These are phyloP conservation scores for Symphodus melops DNA, from an alignment of 2,113 vertebrate species.

Conservation along the genomic window DNA sequence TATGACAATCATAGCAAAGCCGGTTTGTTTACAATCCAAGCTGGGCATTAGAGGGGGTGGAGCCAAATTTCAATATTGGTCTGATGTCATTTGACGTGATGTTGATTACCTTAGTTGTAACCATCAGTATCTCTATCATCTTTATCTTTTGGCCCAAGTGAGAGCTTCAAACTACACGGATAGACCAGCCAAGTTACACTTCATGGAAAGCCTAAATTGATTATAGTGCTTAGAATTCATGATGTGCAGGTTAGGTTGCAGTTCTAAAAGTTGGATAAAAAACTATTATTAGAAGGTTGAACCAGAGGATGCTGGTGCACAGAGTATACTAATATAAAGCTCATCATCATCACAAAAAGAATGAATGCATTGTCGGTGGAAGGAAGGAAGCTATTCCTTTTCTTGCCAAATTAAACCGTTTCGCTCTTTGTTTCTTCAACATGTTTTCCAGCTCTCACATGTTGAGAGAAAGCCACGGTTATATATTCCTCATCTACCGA, in stretches of 20 bases:
- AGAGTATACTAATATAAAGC: no score
- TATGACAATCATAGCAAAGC: conserved; percentile 11
- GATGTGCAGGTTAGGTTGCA: conserved; percentile 17
- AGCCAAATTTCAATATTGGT: neutral
- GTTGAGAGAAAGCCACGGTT: no score
- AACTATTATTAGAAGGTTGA: conserved; percentile 10
- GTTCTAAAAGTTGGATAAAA: conserved; percentile 26
- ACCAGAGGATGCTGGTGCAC: neutral
- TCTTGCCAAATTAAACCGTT: no score
- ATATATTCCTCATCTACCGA: no score
- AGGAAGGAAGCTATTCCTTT: no score
- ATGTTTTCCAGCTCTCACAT: no score
- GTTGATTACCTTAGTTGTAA: neutral
- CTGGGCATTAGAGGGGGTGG: neutral
- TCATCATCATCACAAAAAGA: neutral
- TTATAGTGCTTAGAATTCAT: conserved; percentile 18
- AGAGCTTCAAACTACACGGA: neutral
- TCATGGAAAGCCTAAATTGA: conserved; percentile 29
- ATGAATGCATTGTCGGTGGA: neutral
- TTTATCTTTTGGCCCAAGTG: neutral
- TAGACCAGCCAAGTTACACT: conserved; percentile 1
- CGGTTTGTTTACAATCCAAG: neutral
- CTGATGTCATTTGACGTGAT: neutral
- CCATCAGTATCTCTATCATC: neutral
- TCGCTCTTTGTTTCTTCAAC: neutral